These are phyloP conservation scores for Clostera curtula DNA, from an alignment of 2,888 invertebrate genomes.

Conservation along the genomic window DNA sequence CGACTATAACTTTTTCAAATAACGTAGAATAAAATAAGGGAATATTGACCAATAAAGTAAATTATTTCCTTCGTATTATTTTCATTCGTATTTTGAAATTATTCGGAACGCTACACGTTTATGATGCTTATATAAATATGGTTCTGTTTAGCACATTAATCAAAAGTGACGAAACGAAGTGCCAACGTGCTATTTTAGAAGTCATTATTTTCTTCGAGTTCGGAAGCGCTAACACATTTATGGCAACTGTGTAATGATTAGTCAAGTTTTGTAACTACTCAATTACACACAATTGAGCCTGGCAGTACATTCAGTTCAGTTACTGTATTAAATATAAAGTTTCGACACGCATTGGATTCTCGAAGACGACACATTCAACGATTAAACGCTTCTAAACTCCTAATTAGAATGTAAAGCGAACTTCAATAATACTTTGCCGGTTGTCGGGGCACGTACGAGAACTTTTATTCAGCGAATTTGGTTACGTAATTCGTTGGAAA, in stretches of 20 bases:
- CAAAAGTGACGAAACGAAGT: slow-evolving; percentile 7
- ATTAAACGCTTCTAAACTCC: slow-evolving; percentile 49
- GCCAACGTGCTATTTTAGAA: slow-evolving; percentile 5
- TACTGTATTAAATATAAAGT: slow-evolving; percentile 31
- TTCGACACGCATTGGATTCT: slow-evolving; percentile 27
- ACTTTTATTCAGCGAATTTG: slow-evolving; percentile 62
- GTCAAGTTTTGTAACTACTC: slow-evolving; percentile 1
- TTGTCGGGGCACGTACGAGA: slow-evolving; percentile 55
- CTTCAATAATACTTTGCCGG: slow-evolving; percentile 54
- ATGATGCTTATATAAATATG: slow-evolving; percentile 2
- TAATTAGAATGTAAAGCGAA: slow-evolving; percentile 51
- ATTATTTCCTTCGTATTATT: slow-evolving; percentile 27
- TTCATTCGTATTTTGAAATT: slow-evolving; percentile 5
- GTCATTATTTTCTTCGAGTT: slow-evolving; percentile 7
- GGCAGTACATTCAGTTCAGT: slow-evolving; percentile 17
- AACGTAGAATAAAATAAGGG: slow-evolving; percentile 33
- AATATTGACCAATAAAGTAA: slow-evolving; percentile 38
- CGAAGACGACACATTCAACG: slow-evolving; percentile 37
- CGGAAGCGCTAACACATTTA: slow-evolving; percentile 10
- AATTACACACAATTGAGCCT: slow-evolving; percentile 11
- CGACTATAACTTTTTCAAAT: slow-evolving; percentile 39
- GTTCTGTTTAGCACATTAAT: too few species aligned
- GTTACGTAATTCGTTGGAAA: slow-evolving; percentile 65
- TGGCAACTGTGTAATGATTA: slow-evolving; percentile 4
- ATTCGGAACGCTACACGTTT: slow-evolving; percentile 1